Evolutionary conservation across 2,888 invertebrate species (phyloP).

Genomic region (Dasypogon diadema): DNA sequence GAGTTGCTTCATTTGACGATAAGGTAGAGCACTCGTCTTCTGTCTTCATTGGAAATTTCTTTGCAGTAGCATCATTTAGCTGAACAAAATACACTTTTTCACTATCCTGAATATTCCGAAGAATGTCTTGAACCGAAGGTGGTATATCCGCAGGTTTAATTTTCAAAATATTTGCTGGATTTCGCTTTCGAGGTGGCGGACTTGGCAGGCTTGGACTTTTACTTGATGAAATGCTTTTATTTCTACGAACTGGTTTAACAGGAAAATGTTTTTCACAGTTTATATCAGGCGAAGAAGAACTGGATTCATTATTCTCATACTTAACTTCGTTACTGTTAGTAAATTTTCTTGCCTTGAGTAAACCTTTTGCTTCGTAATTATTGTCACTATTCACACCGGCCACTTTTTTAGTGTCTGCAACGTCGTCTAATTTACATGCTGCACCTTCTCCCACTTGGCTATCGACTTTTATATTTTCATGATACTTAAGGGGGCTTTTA

Average conservation of each 20-base stretch:
- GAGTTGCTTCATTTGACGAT: neutral
- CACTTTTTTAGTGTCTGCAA: too few relatives aligned
- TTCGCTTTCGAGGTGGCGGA: constrained; percentile 52
- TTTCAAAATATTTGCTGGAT: constrained; percentile 60
- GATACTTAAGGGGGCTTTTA: too few relatives aligned
- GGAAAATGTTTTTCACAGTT: constrained; percentile 61
- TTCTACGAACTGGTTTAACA: constrained; percentile 61
- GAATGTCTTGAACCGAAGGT: constrained; percentile 66
- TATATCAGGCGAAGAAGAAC: too few relatives aligned
- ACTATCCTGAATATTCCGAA: constrained; percentile 58
- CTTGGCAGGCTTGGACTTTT: constrained; percentile 61
- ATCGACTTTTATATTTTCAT: too few relatives aligned
- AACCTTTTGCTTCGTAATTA: too few relatives aligned
- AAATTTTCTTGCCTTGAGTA: too few relatives aligned
- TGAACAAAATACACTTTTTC: constrained; percentile 16
- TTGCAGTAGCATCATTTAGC: neutral
- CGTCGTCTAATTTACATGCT: too few relatives aligned
- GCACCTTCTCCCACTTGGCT: too few relatives aligned
- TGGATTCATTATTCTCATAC: too few relatives aligned
- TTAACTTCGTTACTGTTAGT: too few relatives aligned
- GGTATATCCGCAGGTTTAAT: constrained; percentile 64
- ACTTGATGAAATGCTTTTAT: constrained; percentile 65
- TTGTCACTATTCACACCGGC: too few relatives aligned
- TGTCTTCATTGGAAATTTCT: constrained; percentile 37
- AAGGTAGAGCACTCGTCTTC: neutral